Percentiles rank a stretch among this genome's conserved stretches.
phyloP scores from a whole-genome alignment of 2,888 invertebrate species.

The Tetragnatha montana region DNA sequence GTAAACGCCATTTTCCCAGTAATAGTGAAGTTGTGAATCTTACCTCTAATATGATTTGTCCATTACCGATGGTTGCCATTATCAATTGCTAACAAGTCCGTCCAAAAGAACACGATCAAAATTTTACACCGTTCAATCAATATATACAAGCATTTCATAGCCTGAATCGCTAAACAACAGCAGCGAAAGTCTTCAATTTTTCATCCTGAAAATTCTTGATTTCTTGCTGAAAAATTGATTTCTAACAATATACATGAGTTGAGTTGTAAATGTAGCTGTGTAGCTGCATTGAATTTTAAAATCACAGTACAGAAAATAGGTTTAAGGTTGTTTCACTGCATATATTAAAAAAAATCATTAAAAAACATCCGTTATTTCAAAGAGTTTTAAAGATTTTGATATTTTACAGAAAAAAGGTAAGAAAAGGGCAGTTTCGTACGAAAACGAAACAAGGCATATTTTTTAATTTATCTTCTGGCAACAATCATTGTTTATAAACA shows the following conservation, averaged over 20 bases:
- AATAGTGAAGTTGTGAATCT: background rate
- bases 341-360: no score
- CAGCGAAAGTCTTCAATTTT: background rate
- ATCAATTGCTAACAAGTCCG: background rate
- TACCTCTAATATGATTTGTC: conserved; percentile 47
- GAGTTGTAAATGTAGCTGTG: background rate
- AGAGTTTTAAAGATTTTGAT: no score
- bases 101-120: background rate
- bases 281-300: no score
- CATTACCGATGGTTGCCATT: conserved; percentile 49
- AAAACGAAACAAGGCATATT: background rate
- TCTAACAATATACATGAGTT: background rate
- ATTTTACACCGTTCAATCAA: conserved; percentile 13
- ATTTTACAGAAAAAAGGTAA: background rate
- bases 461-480: background rate
- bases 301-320: no score
- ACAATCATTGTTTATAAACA: conserved; percentile 3
- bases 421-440: no score
- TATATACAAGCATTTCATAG: conserved; percentile 2
- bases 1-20: conserved; percentile 9
- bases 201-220: background rate
- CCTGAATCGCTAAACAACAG: background rate
- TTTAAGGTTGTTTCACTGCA: no score
- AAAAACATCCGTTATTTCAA: no score
- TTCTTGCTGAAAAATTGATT: background rate